Evolutionary conservation across 2,113 vertebrate genomes (phyloP).

Genomic region (Gasterosteus nipponicus): DNA sequence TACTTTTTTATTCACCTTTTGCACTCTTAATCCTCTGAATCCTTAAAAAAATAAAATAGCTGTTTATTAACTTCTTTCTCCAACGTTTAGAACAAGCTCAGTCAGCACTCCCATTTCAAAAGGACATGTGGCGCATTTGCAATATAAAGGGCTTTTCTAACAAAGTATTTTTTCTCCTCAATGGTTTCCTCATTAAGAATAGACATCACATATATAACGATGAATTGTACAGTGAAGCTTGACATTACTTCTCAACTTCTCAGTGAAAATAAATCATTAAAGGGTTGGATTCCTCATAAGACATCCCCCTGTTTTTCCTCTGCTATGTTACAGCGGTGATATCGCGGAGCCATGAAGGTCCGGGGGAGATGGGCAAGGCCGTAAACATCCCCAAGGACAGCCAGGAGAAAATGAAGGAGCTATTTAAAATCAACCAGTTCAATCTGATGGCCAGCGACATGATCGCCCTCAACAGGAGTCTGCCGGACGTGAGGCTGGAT

Average conservation of each 20-base stretch:
- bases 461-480: constrained; percentile 94
- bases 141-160: constrained; percentile 8
- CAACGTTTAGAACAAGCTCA: constrained; percentile 8
- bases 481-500: constrained; percentile 95
- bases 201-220: not conserved
- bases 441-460: constrained; percentile 98
- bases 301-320: not conserved
- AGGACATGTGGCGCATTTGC: constrained; percentile 15
- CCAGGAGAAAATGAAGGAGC: constrained; percentile 98
- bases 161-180: not conserved
- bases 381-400: constrained; percentile 93
- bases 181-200: constrained; percentile 16
- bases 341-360: constrained; percentile 92
- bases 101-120: constrained; percentile 6
- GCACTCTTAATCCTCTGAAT: not conserved
- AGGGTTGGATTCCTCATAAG: constrained; percentile 2
- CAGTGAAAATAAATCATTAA: not conserved
- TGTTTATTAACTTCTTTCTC: not conserved
- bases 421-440: constrained; percentile 99
- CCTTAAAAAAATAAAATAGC: constrained; percentile 3
- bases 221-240: constrained; percentile 15
- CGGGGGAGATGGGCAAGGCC: constrained; percentile 96
- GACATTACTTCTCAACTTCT: not conserved
- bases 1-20: not conserved
- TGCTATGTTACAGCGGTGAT: constrained; percentile 86